Base-by-base conservation (phyloP, 2,888 invertebrate genomes). In the Pammene aurita region DNA sequence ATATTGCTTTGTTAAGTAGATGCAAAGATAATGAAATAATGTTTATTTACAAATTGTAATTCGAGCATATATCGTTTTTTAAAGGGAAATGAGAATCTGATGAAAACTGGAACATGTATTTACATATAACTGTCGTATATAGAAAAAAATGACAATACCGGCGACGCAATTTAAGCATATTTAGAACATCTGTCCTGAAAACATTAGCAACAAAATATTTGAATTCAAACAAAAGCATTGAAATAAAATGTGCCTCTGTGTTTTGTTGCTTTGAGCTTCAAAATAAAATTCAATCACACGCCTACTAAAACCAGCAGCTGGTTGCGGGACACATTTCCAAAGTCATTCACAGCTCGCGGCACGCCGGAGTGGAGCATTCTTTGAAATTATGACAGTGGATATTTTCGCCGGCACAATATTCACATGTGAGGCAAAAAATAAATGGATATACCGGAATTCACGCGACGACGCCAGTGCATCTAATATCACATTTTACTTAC, bases 401-500 rank as follows among this genome's bases (percentile, higher is more conserved):
- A 52, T 58, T 63, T 67, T 68, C 9, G 52, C 56, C 38, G n/a
- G 44, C 35, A 57, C 57, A 64, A 83, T 83, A 83, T 83, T 82
- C 80, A 65, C 78, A 83, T 85, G 81, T 81, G 84, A 80, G 85
- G 84, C 82, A 86, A 84, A 83, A 84, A 84, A 80, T 75, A 79
- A 78, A 77, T 75, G 65, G 26, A 50, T 26, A 48, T 26, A 26
- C 50, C 57, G 41, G 50, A 11, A 57, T 66, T 64, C 64, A 38
- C 13, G 38, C 41, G 55, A 14, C 60, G 18, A 14, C 60, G 18
- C 78, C 76, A 77, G 80, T 88, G 88, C 88, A 83, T 78, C 83
- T 84, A 86, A 86, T 85, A 80, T 83, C 84, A 77, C 82, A 90
- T 91, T 91, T 90, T 81, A 90, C 90, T 91, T 91, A 89, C 90